These are phyloP conservation scores for Drosophila differens DNA, from an alignment of 2,888 invertebrate genomes.

Conservation along the genomic window DNA sequence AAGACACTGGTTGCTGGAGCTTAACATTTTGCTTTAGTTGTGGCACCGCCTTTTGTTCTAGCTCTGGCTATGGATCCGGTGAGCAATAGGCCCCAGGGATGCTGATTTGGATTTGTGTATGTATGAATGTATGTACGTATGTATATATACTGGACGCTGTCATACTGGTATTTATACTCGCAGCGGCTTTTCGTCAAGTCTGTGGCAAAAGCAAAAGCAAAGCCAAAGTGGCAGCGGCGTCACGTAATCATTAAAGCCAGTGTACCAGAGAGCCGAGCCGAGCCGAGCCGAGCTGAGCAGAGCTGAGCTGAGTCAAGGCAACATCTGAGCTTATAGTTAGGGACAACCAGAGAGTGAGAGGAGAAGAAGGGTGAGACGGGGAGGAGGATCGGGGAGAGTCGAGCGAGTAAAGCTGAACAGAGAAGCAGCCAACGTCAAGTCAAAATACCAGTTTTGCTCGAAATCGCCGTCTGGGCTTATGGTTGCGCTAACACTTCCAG, in stretches of 20 bases:
- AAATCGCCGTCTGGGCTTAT: slow-evolving; percentile 41
- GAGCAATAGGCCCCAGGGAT: slow-evolving; percentile 4
- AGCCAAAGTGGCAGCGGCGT: slow-evolving; percentile 46
- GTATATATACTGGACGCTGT: slow-evolving; percentile 19
- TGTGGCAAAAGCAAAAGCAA: slow-evolving; percentile 4
- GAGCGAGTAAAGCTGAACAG: slow-evolving; percentile 1
- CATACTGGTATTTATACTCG: slow-evolving; percentile 25
- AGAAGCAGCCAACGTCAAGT: slow-evolving; percentile 30
- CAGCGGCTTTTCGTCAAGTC: slow-evolving; percentile 53
- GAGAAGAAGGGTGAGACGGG: neutral
- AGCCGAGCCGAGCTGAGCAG: slow-evolving; percentile 5
- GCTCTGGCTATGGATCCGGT: neutral
- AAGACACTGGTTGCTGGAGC: neutral
- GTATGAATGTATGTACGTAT: slow-evolving; percentile 1
- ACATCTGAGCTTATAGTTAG: slow-evolving; percentile 13
- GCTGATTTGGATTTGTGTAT: neutral
- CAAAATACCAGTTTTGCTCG: slow-evolving; percentile 69
- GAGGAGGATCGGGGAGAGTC: neutral
- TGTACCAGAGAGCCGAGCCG: slow-evolving; percentile 9
- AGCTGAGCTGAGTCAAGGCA: slow-evolving; percentile 13
- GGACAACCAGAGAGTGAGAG: slow-evolving; percentile 1
- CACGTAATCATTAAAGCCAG: slow-evolving; percentile 68
- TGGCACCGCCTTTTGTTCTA: slow-evolving; percentile 10
- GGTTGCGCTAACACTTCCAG: slow-evolving; percentile 35
- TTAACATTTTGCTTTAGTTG: slow-evolving; percentile 8